Conservation (phyloP, 2,113 vertebrate genomes). For the Campylorhamphus procurvoides region DNA sequence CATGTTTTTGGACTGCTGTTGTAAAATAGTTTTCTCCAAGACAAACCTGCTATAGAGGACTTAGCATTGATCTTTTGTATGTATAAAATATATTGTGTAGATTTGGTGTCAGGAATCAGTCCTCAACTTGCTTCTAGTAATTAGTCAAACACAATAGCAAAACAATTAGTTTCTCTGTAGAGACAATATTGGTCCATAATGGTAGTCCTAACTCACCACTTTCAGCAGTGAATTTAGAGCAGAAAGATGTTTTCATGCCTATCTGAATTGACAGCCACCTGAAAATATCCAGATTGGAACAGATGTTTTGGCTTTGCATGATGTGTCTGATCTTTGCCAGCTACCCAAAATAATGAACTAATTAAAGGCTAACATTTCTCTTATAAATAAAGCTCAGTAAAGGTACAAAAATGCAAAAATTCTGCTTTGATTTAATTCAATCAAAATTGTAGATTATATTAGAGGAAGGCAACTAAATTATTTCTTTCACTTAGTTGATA, state of each 20-base stretch:
- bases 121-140: background rate
- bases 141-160: background rate
- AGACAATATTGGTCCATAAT: background rate
- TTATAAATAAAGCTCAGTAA: background rate
- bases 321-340: background rate
- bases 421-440: background rate
- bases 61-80: background rate
- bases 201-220: background rate
- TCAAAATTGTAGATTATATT: background rate
- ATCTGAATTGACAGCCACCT: background rate
- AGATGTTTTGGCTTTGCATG: constrained; percentile 36
- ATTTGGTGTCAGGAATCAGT: background rate
- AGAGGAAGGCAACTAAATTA: background rate
- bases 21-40: background rate
- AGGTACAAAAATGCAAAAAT: background rate
- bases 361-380: background rate
- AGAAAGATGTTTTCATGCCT: background rate
- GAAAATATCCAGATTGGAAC: background rate
- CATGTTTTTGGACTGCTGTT: background rate
- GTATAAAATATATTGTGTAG: background rate
- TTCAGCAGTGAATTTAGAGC: background rate
- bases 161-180: background rate
- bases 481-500: background rate
- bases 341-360: background rate
- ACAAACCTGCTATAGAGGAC: background rate